Base-by-base conservation (phyloP, 2,888 invertebrate genomes). In the Dorcus hopei region DNA sequence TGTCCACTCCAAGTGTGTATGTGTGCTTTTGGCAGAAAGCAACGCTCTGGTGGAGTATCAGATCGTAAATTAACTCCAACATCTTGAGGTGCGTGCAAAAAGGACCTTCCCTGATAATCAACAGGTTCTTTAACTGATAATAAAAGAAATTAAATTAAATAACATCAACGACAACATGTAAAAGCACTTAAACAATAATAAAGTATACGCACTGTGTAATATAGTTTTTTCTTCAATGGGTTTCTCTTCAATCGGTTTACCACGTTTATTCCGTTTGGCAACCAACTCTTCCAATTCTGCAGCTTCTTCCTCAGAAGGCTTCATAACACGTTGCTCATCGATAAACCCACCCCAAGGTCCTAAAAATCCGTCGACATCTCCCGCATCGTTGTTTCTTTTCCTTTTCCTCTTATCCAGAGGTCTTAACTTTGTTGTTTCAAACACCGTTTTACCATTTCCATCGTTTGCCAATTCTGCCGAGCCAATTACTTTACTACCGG, bases 1-100 rank as follows among this genome's bases (percentile, higher is more conserved):
- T 99, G 99, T 0, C 98, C 98, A 64, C 91, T 88, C 96, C 97
- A 98, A 0, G 95, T 95, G 79, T 95, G 95, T 63, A 98, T 90
- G 74, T 94, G 93, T 1, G 94, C 87, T 83, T 98, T 98, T 4
- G 98, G 98, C 56, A 98, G 80, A 80, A 97, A 98, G 77, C 98
- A 98, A 72, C 93, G 91, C 59, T 95, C 93, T 0, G 99, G 99
- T 16, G 95, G 93, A 2, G 90, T 86, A 66, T 89, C 89, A 3
- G 93, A 89, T 57, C 90, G 87, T 59, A 96, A 81, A 79, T 95
- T 95, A 40, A 95, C 90, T 16, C 93, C 95, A 61, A 95, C 89
- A 80, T 95, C 95, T 73, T 93, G 92, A 6, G 99, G 98, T 2
- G 93, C 87, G 73, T 93, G 92, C 45, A 98, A 80, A 81, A 95